These are phyloP conservation scores for Dasysyrphus tricinctus DNA, from an alignment of 2,888 invertebrate species.

Conservation along the genomic window DNA sequence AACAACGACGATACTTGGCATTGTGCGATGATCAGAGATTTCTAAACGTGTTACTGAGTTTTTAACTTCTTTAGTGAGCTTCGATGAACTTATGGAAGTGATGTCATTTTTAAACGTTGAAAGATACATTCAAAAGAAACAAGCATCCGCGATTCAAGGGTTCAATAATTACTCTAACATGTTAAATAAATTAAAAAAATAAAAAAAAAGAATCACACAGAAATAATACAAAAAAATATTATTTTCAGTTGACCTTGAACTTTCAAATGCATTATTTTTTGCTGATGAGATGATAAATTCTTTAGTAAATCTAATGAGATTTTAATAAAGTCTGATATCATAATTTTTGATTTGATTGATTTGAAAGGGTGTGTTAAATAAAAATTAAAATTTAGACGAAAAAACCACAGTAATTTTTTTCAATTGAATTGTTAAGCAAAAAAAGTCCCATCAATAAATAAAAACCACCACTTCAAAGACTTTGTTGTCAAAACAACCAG, in stretches of 20 bases:
- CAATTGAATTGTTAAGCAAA: background rate
- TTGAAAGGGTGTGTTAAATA: background rate
- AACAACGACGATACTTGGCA: constrained; percentile 29
- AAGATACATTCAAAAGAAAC: constrained; percentile 26
- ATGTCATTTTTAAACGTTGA: constrained; percentile 54
- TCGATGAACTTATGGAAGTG: constrained; percentile 6
- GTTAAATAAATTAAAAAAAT: constrained; percentile 14
- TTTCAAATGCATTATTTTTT: constrained; percentile 44
- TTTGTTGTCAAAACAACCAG: background rate
- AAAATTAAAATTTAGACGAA: background rate
- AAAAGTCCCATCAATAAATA: background rate
- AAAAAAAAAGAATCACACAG: background rate
- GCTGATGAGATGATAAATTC: constrained; percentile 52
- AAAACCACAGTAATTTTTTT: background rate
- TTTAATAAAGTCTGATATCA: constrained; percentile 6
- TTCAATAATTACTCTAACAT: constrained; percentile 54
- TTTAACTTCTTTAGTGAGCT: background rate
- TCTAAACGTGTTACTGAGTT: constrained; percentile 51
- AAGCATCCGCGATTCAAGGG: constrained; percentile 51
- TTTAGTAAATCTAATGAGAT: background rate
- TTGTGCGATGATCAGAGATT: constrained; percentile 24
- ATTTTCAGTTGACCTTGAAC: constrained; percentile 54
- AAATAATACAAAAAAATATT: background rate
- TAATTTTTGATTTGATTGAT: constrained; percentile 3
- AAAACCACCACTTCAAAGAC: background rate